Evolutionary conservation across 2,888 invertebrate genomes (phyloP), one percentile per base, ranked within the genome.

Genomic region (Chloroclysta siterata): DNA sequence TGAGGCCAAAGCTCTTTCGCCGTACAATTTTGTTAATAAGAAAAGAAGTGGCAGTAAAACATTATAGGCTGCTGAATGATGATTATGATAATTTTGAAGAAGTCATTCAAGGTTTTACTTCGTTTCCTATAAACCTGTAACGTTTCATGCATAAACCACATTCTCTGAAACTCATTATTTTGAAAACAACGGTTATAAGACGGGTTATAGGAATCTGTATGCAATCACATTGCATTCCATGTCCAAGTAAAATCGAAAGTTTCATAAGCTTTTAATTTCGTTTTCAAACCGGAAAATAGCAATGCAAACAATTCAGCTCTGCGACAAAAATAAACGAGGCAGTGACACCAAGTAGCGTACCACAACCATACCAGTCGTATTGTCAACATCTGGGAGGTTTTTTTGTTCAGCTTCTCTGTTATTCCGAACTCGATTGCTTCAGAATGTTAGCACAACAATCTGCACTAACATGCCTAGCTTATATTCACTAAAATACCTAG

Each of bases 271-370:
- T 55, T 54, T 65, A 52, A 58, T 61, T 62, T 61, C 54, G 36
- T 55, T 62, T 52, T 51, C 47, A 54, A 65, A 65, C 65, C 57
- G 60, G 65, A 58, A 65, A 65, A 65, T 58, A 65, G 58, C 65
- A 58, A 61, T 58, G 51, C 61, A 36, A 65, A 61, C 61, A 58
- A 65, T 65, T 61, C 53, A 54, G 57, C 53, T 54, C 44, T 53
- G 33, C 53, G 65, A 61, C 54, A 58, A 61, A 65, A 65, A 65
- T 65, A 61, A 64, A 61, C 60, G 53, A 53, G 29, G 14, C 56
- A 59, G 46, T 41, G 28, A 50, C 46, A 53, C 47, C 64, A 60
- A 39, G 48, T 60, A 51, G 51, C 65, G 54, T 47, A 58, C 65
- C 46, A 58, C 29, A 42, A 58, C 65, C 50, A 58, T 39, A 42